Percentiles rank a stretch among this genome's conserved stretches.
Evolutionary conservation across 2,113 vertebrate species (phyloP).

Genomic region (Bubo scandiacus): DNA sequence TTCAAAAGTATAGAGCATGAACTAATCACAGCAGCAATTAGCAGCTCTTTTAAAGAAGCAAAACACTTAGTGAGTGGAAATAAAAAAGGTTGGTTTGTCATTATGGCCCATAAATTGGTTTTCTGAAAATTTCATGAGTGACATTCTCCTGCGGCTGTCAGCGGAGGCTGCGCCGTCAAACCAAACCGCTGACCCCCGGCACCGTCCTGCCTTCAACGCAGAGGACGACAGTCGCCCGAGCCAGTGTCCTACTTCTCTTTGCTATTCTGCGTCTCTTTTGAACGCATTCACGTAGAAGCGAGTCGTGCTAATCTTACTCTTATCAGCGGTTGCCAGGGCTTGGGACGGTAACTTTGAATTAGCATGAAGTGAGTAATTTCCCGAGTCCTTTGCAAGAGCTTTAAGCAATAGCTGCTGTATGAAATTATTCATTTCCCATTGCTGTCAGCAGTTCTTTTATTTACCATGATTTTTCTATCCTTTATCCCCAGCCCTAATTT

Average conservation of each 20-base stretch:
- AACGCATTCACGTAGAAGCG: not conserved
- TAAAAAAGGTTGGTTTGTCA: not conserved
- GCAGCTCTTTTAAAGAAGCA: not conserved
- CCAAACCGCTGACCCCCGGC: accelerated
- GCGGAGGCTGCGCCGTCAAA: too few relatives aligned
- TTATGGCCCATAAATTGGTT: not conserved
- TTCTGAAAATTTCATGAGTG: not conserved
- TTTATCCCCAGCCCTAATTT: conserved; percentile 8
- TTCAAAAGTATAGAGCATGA: not conserved
- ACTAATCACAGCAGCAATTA: not conserved
- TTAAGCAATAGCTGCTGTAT: not conserved
- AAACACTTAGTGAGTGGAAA: not conserved
- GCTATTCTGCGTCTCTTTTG: not conserved
- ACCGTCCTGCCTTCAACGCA: accelerated
- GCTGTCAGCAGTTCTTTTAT: conserved; percentile 45
- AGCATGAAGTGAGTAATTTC: conserved; percentile 1
- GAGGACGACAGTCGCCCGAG: accelerated
- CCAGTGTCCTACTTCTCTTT: not conserved
- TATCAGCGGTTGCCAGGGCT: conserved; percentile 25
- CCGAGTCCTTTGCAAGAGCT: not conserved
- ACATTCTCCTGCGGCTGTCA: not conserved
- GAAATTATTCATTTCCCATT: conserved; percentile 2
- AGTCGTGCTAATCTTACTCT: not conserved
- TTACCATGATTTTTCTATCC: not conserved
- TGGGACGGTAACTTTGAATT: not conserved